phyloP scores from a whole-genome alignment of 2,113 vertebrate species.

The Corydoras maculifer region DNA sequence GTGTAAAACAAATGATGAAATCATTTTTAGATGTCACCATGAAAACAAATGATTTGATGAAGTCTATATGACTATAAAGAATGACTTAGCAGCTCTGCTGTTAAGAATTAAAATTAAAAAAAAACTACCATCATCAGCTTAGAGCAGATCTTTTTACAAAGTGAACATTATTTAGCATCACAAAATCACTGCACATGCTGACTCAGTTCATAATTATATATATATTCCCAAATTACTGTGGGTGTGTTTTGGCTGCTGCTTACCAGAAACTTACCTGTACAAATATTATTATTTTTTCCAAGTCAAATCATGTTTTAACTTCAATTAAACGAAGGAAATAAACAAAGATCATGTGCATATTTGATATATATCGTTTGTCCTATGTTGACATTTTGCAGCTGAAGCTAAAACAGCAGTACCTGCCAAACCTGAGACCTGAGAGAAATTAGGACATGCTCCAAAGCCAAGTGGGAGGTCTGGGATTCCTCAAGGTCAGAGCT shows the following conservation, averaged over 20 bases:
- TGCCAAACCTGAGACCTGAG: neutral
- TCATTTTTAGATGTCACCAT: too few species aligned
- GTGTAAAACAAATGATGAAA: too few species aligned
- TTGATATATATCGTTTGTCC: neutral
- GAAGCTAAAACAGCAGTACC: neutral
- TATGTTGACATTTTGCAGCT: neutral
- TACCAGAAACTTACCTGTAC: neutral
- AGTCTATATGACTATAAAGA: too few species aligned
- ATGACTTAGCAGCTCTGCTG: too few species aligned
- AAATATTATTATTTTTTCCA: conserved; percentile 6
- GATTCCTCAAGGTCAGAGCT: neutral
- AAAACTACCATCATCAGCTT: neutral
- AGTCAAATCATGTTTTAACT: conserved; percentile 3
- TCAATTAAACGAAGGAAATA: neutral
- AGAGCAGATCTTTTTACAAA: neutral
- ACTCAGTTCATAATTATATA: neutral
- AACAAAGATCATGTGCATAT: neutral
- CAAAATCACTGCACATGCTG: neutral
- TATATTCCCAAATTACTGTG: neutral
- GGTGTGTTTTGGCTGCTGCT: neutral
- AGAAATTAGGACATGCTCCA: neutral
- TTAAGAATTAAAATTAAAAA: too few species aligned
- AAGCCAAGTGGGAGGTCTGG: conserved; percentile 2
- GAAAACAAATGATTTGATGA: too few species aligned
- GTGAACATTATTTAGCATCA: neutral